Evolutionary conservation across 1,140 invertebrate species (phyloP), one percentile per base, ranked within the genome.

Genomic region (Drosophila gunungcola): DNA sequence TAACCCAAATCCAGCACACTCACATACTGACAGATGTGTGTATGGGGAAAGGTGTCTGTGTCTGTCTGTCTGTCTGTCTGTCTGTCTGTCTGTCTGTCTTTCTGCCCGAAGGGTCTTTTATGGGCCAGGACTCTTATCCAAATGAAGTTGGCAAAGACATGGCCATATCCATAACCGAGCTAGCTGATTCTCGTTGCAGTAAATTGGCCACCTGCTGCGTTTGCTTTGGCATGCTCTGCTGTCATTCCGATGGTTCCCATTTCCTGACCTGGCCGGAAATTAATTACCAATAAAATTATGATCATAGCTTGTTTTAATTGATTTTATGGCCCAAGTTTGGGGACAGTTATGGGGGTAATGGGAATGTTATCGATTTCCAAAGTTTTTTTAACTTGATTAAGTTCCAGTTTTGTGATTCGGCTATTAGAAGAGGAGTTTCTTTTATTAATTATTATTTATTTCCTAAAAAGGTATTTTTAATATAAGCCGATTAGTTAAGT

Each of bases 1-100:
- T 89, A 89, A 89, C 84, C 84, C 80, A 89, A 90, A 89, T 89
- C 84, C 84, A 63, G 58, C 29, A 41, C 46, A 79, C 48, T 39
- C 69, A 65, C 58, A 77, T 62, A 52, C 56, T 16, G 16, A 46
- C 41, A 60, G 13, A 49, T 42, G 52, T 36, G 13, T 34, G 5
- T 12, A 6, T 11, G 6, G 39, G 11, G 5, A 21, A 21, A 41
- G 32, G 32, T 41, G 60, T 16, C 32, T 73, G 34, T 43, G 16
- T 21, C 16, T 21, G 16, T 21, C 16, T 21, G 16, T 21, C 1
- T 21, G 16, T 21, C 16, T 21, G 16, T 21, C 16, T 21, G 16
- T 21, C 1, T 21, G 16, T 21, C 16, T 21, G 16, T 21, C 16
- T 21, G 16, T 21, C 29, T 48, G 57, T 60, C 60, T 67, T 61